phyloP scores from a whole-genome alignment of 2,797 vertebrate species.

The Discoglossus pictus region DNA sequence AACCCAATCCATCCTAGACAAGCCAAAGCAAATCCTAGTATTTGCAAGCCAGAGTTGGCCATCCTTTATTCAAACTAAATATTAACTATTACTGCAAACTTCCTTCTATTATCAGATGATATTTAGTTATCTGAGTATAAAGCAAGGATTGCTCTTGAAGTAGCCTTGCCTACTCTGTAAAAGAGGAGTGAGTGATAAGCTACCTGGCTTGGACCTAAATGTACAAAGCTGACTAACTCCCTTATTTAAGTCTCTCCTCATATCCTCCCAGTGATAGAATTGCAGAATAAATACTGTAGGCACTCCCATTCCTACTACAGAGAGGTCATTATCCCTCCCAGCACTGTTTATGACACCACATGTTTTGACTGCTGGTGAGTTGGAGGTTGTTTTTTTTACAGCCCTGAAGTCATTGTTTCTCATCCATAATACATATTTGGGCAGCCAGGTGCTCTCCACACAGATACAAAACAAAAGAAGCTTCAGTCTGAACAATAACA shows the following conservation, averaged over 20 bases:
- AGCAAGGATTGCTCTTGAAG: too few relatives aligned
- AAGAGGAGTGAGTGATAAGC: not conserved
- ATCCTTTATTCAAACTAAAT: constrained; percentile 58
- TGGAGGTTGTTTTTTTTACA: constrained; percentile 13
- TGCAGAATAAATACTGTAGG: not conserved
- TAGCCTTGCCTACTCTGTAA: not conserved
- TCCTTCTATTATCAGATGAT: too few relatives aligned
- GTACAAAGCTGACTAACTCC: constrained; percentile 1
- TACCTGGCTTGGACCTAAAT: constrained; percentile 19
- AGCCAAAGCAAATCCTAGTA: constrained; percentile 84
- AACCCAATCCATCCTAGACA: constrained; percentile 82
- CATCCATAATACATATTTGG: constrained; percentile 43
- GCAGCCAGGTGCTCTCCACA: constrained; percentile 35
- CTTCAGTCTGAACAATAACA: constrained; percentile 35
- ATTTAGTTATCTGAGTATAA: too few relatives aligned
- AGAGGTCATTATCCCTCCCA: constrained; percentile 28
- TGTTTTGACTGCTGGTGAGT: constrained; percentile 22
- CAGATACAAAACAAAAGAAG: constrained; percentile 13
- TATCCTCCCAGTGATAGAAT: constrained; percentile 36
- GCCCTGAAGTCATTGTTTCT: constrained; percentile 40
- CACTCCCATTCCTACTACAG: constrained; percentile 3
- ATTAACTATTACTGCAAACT: too few relatives aligned
- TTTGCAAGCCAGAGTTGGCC: constrained; percentile 87
- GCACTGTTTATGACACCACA: constrained; percentile 14
- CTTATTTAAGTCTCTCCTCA: constrained; percentile 34